Evolutionary conservation across 2,113 vertebrate species (phyloP).

Genomic region (Tricholaema leucomelas): DNA sequence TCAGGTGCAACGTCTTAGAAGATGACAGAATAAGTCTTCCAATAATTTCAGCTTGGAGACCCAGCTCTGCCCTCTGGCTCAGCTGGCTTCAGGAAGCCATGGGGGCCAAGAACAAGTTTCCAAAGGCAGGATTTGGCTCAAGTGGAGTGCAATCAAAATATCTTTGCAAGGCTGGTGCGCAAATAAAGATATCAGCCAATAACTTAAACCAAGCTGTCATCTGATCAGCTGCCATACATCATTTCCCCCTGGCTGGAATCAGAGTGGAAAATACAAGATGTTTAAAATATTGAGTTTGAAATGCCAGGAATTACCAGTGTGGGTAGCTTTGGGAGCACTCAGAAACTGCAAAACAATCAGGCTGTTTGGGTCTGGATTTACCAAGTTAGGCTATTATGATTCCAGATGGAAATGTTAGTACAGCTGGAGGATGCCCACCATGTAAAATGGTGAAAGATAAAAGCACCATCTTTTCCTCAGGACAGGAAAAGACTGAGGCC

Average conservation of each 20-base stretch:
- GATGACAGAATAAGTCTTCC: neutral
- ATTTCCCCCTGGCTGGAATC: constrained; percentile 56
- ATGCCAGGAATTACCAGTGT: constrained; percentile 37
- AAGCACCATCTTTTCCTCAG: neutral
- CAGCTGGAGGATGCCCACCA: neutral
- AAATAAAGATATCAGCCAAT: constrained; percentile 60
- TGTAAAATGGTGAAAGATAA: neutral
- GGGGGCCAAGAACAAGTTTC: neutral
- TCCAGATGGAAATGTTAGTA: constrained; percentile 26
- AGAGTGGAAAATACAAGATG: constrained; percentile 68
- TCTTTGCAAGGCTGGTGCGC: constrained; percentile 9
- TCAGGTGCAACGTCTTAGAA: neutral
- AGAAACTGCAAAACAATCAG: constrained; percentile 10
- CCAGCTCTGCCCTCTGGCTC: neutral
- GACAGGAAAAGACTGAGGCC: neutral
- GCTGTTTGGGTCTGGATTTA: neutral
- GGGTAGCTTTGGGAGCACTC: constrained; percentile 1
- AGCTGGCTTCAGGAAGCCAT: neutral
- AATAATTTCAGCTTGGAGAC: neutral
- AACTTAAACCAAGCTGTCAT: constrained; percentile 64
- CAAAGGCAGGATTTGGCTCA: constrained; percentile 40
- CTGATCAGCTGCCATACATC: constrained; percentile 59
- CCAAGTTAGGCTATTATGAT: neutral
- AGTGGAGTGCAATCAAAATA: constrained; percentile 41
- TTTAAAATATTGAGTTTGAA: constrained; percentile 33